phyloP scores from a whole-genome alignment of 37 sponge, comb jelly and placozoan genomes.

The Ephydatia muelleri region DNA sequence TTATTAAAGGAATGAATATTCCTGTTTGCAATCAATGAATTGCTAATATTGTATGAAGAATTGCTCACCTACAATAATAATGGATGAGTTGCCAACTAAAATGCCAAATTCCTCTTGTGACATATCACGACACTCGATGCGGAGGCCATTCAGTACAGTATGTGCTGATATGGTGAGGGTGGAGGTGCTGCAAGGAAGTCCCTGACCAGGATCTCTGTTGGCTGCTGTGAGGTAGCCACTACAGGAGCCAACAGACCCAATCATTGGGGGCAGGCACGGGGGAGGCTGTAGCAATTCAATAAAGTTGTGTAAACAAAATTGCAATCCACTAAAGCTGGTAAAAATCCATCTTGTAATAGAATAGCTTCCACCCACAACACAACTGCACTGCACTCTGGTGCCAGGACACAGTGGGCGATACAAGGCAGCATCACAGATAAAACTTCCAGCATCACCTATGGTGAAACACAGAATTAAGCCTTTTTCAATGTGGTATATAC shows the following conservation, averaged over 20 bases:
- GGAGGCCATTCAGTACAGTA: not conserved
- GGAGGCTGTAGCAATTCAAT: not conserved
- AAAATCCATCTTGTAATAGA: not conserved
- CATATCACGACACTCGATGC: not conserved
- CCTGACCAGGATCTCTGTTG: not conserved
- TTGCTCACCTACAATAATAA: not conserved
- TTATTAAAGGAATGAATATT: too few relatives aligned
- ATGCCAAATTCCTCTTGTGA: not conserved
- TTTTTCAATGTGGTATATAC: too few relatives aligned
- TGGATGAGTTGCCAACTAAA: not conserved
- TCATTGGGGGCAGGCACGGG: not conserved
- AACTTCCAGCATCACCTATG: not conserved
- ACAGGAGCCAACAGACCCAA: not conserved
- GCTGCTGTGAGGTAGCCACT: not conserved
- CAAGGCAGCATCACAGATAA: not conserved
- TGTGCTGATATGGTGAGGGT: not conserved
- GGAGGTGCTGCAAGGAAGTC: not conserved
- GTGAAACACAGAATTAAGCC: too few relatives aligned
- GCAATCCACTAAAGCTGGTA: not conserved
- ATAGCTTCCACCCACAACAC: not conserved
- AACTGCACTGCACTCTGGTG: not conserved
- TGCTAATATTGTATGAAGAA: too few relatives aligned
- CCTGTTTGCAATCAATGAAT: too few relatives aligned
- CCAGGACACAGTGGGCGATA: not conserved
- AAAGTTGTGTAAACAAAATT: not conserved